A percentile compares a stretch with the other conserved stretches of the same genome.
phyloP scores from a whole-genome alignment of 2,797 vertebrate species.

The Phrynocephalus forsythii region DNA sequence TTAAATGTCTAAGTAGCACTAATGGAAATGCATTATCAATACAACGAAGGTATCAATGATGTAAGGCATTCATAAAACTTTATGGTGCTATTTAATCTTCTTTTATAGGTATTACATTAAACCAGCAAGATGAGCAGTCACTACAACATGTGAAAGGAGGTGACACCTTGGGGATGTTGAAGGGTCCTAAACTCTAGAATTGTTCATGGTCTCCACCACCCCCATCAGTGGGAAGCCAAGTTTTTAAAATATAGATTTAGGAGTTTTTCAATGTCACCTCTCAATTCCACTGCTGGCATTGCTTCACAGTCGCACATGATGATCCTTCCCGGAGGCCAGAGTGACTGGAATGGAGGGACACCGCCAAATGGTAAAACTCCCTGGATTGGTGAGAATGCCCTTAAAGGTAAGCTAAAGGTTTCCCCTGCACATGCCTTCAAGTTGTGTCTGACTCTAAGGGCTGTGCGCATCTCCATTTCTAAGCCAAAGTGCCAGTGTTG shows the following conservation, averaged over 20 bases:
- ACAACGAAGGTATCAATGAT: conserved; percentile 67
- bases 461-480: no score
- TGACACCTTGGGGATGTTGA: conserved; percentile 44
- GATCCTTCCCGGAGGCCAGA: not conserved
- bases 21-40: conserved; percentile 71
- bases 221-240: not conserved
- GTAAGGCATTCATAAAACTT: conserved; percentile 74
- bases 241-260: conserved; percentile 18
- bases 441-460: no score
- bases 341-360: not conserved
- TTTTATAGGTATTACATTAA: conserved; percentile 75
- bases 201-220: not conserved
- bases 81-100: conserved; percentile 70
- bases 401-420: no score
- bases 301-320: not conserved
- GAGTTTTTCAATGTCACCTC: not conserved
- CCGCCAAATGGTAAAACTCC: not conserved
- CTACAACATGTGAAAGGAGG: conserved; percentile 57
- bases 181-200: not conserved
- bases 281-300: not conserved
- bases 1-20: conserved; percentile 74
- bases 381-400: not conserved
- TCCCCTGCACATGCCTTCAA: no score
- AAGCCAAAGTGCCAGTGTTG: no score
- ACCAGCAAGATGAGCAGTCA: conserved; percentile 65